Conservation (phyloP, 2,888 invertebrate genomes). For the Catocala sponsa region DNA sequence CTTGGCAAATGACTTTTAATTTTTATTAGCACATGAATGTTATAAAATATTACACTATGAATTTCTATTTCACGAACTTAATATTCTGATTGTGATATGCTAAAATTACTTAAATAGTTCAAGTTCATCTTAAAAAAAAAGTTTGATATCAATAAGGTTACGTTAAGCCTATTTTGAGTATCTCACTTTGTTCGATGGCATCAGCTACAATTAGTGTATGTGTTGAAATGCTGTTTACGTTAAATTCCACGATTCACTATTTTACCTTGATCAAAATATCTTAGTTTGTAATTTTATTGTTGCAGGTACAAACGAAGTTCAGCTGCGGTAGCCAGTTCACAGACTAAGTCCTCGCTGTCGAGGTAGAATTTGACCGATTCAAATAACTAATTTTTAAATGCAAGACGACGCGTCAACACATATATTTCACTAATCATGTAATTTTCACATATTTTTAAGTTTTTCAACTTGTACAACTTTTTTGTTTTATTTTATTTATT, state of each 20-base stretch:
- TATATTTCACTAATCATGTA: conserved; percentile 40
- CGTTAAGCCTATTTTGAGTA: neutral
- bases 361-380: conserved; percentile 1
- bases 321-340: conserved; percentile 3
- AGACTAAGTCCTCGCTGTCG: neutral
- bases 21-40: no score
- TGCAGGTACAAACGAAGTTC: conserved; percentile 39
- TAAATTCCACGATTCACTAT: conserved; percentile 2
- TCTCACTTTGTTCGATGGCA: neutral
- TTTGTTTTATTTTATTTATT: conserved; percentile 9
- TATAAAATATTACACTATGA: no score
- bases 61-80: no score
- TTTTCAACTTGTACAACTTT: conserved; percentile 9
- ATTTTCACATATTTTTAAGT: conserved; percentile 24
- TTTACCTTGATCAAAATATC: neutral
- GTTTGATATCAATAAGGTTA: neutral
- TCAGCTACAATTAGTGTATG: neutral
- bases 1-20: no score
- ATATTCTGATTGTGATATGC: no score
- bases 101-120: no score
- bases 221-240: conserved; percentile 1
- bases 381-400: conserved; percentile 11
- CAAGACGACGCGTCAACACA: conserved; percentile 40
- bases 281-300: conserved; percentile 25
- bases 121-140: no score